phyloP scores from a whole-genome alignment of 2,113 vertebrate genomes.

The Campylomormyrus numenius region DNA sequence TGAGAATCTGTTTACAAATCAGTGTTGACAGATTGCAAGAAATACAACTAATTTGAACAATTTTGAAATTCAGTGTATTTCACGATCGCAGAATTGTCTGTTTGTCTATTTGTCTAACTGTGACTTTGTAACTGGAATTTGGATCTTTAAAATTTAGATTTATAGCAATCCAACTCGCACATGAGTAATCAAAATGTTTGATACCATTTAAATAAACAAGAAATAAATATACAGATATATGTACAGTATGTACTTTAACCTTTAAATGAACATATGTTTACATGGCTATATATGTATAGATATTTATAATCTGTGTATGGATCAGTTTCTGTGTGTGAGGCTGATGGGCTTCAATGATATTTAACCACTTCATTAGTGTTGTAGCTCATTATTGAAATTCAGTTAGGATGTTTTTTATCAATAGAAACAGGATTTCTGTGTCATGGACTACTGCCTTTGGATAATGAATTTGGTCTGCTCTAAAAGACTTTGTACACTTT shows the following conservation, averaged over 20 bases:
- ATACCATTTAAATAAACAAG: slow-evolving; percentile 1
- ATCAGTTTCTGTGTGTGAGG: slow-evolving; percentile 6
- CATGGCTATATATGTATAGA: slow-evolving; percentile 15
- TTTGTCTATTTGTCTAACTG: neutral
- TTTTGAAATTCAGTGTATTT: neutral
- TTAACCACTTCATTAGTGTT: slow-evolving; percentile 14
- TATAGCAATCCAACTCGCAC: slow-evolving; percentile 6
- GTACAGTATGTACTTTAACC: slow-evolving; percentile 6
- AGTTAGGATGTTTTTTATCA: slow-evolving; percentile 2
- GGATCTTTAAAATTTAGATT: neutral
- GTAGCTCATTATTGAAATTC: slow-evolving; percentile 15
- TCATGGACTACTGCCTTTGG: slow-evolving; percentile 1
- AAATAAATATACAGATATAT: slow-evolving; percentile 15
- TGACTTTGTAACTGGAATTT: slow-evolving; percentile 12
- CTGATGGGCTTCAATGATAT: neutral
- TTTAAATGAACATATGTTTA: slow-evolving; percentile 14
- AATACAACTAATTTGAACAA: neutral
- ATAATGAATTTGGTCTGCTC: slow-evolving; percentile 14
- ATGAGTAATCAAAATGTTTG: slow-evolving; percentile 16
- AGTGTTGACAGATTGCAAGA: neutral
- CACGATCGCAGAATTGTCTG: neutral
- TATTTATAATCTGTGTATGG: slow-evolving; percentile 8
- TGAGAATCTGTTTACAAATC: neutral
- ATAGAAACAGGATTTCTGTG: slow-evolving; percentile 10
- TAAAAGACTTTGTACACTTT: slow-evolving; percentile 22